phyloP scores from a whole-genome alignment of 2,888 invertebrate species.

The Drosophila mimetica region DNA sequence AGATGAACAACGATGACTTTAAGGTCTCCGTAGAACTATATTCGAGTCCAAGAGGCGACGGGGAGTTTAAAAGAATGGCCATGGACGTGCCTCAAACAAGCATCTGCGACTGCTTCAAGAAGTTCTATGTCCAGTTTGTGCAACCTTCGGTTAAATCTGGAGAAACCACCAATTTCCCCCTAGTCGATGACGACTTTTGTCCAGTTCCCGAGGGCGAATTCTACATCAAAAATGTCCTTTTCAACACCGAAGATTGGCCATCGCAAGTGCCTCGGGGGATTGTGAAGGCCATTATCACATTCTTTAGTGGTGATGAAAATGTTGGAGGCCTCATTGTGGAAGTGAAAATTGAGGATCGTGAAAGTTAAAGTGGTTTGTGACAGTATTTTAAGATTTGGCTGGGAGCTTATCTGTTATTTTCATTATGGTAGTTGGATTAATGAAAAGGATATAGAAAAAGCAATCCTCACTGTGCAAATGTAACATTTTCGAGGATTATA shows the following conservation, averaged over 20 bases:
- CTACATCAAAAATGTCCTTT: slow-evolving; percentile 63
- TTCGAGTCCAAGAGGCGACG: slow-evolving; percentile 72
- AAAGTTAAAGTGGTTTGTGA: slow-evolving; percentile 24
- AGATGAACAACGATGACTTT: slow-evolving; percentile 73
- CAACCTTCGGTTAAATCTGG: slow-evolving; percentile 70
- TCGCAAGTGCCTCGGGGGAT: slow-evolving; percentile 75
- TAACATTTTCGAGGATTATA: not conserved
- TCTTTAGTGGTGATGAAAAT: slow-evolving; percentile 61
- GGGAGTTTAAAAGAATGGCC: slow-evolving; percentile 72
- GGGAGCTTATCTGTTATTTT: not conserved
- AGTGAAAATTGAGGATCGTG: slow-evolving; percentile 69
- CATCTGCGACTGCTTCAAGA: slow-evolving; percentile 77
- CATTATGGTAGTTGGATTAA: not conserved
- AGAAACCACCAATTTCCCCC: slow-evolving; percentile 73
- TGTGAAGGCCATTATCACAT: slow-evolving; percentile 71
- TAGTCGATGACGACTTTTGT: slow-evolving; percentile 70
- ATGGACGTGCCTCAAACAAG: slow-evolving; percentile 74
- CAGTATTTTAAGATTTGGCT: not conserved
- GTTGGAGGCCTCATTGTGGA: slow-evolving; percentile 68
- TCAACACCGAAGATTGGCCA: slow-evolving; percentile 77
- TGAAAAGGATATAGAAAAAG: not conserved
- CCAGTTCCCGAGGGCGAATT: slow-evolving; percentile 76
- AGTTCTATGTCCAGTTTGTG: slow-evolving; percentile 74
- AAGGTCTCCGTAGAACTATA: slow-evolving; percentile 71
- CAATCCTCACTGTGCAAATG: not conserved